Evolutionary conservation across 2,113 vertebrate species (phyloP).

Genomic region (Callaeas wilsoni): DNA sequence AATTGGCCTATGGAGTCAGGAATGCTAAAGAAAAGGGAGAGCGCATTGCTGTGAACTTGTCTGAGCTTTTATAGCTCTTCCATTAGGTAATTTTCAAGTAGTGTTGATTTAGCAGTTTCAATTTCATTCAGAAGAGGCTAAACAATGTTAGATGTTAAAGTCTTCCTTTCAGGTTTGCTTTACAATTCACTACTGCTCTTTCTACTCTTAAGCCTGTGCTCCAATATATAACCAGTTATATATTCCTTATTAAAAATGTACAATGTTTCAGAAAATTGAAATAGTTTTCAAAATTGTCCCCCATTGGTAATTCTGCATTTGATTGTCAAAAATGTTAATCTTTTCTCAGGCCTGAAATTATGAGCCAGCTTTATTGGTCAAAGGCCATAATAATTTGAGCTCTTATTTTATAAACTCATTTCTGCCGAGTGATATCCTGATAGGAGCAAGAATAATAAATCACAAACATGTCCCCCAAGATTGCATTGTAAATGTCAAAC

Average conservation of each 20-base stretch:
- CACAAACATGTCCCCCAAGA: conserved; percentile 91
- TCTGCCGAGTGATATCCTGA: conserved; percentile 88
- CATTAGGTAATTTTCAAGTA: conserved; percentile 51
- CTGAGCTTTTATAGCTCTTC: conserved; percentile 26
- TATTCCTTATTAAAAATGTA: conserved; percentile 62
- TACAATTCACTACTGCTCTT: conserved; percentile 31
- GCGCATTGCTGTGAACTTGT: background rate
- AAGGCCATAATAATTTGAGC: conserved; percentile 93
- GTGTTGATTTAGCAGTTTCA: conserved; percentile 62
- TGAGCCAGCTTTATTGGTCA: conserved; percentile 90
- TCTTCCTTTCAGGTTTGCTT: conserved; percentile 53
- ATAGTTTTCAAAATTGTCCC: conserved; percentile 69
- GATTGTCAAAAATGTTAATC: conserved; percentile 91
- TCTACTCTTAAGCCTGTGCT: conserved; percentile 28
- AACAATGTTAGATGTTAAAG: conserved; percentile 48
- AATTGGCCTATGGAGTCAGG: background rate
- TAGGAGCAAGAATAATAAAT: conserved; percentile 94
- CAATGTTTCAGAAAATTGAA: conserved; percentile 71
- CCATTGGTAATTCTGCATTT: conserved; percentile 76
- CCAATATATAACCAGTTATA: background rate
- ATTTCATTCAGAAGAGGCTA: conserved; percentile 52
- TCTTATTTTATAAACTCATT: conserved; percentile 96
- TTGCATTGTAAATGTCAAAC: conserved; percentile 96
- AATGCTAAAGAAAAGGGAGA: background rate
- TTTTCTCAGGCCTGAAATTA: conserved; percentile 87